Percentiles rank a stretch among this genome's conserved stretches.
Evolutionary conservation across 2,797 vertebrate genomes (phyloP).

Genomic region (Falco concolor): DNA sequence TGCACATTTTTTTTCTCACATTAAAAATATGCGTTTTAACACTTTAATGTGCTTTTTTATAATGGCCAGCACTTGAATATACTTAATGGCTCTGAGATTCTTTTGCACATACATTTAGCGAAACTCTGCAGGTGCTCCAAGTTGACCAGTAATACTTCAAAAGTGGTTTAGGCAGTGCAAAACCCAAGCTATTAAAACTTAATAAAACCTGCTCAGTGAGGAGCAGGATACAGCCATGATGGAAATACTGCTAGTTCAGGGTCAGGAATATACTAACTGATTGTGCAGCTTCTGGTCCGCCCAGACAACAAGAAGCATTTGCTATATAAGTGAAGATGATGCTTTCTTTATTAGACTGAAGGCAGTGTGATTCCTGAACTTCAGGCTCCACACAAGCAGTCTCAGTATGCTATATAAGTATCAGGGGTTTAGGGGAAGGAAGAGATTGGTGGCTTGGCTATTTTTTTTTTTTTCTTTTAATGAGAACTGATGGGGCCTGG

Average conservation of each 20-base stretch:
- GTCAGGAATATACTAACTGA: background rate
- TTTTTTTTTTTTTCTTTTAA: background rate
- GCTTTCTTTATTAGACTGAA: background rate
- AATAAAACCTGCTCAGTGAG: background rate
- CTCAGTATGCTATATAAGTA: background rate
- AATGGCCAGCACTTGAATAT: background rate
- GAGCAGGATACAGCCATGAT: background rate
- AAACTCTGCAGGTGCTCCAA: background rate
- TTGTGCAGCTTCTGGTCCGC: background rate
- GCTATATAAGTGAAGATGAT: background rate
- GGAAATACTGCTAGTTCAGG: background rate
- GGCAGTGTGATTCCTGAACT: background rate
- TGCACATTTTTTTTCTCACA: background rate
- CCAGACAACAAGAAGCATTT: background rate
- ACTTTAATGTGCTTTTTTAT: background rate
- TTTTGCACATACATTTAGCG: background rate
- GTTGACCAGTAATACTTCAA: background rate
- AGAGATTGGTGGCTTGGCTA: background rate
- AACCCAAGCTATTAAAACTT: background rate
- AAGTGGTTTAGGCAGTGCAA: background rate
- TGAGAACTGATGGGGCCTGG: background rate
- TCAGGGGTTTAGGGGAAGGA: background rate
- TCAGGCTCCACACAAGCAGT: background rate
- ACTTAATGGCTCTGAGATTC: background rate
- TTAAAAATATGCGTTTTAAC: background rate